Evolutionary conservation across 2,113 vertebrate species (phyloP).

Genomic region (Columba janthina): DNA sequence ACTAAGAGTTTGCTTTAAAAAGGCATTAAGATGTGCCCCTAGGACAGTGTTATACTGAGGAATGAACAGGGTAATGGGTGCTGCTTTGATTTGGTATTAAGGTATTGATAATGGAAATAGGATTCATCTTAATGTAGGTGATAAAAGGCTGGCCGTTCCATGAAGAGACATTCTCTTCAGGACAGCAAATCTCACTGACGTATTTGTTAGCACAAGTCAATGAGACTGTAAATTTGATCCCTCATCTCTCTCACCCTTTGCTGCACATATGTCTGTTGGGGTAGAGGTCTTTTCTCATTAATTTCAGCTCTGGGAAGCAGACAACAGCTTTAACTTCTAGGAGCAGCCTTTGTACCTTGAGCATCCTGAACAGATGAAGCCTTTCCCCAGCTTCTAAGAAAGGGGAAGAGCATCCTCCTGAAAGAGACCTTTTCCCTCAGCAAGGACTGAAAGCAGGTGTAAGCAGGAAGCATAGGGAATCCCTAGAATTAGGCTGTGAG

Average conservation of each 20-base stretch:
- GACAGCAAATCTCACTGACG: not conserved
- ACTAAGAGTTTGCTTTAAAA: not conserved
- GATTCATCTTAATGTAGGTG: not conserved
- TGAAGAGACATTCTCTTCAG: not conserved
- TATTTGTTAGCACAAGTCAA: not conserved
- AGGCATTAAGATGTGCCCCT: not conserved
- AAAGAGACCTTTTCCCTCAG: not conserved
- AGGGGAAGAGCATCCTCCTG: not conserved
- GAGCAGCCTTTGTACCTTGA: not conserved
- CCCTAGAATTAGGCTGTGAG: not conserved
- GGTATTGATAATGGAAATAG: not conserved
- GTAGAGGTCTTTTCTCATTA: not conserved
- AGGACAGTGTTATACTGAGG: not conserved
- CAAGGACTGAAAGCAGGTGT: not conserved
- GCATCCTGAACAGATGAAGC: not conserved
- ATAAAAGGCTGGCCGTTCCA: not conserved
- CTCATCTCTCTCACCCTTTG: not conserved
- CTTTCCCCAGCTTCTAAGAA: not conserved
- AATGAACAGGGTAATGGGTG: not conserved
- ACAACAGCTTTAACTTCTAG: not conserved
- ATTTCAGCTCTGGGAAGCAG: not conserved
- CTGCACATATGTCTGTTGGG: not conserved
- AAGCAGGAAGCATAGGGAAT: not conserved
- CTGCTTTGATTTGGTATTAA: not conserved
- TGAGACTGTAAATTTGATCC: slow-evolving; percentile 14